These are phyloP conservation scores for Riparia riparia DNA, from an alignment of 2,113 vertebrate genomes.

Conservation along the genomic window DNA sequence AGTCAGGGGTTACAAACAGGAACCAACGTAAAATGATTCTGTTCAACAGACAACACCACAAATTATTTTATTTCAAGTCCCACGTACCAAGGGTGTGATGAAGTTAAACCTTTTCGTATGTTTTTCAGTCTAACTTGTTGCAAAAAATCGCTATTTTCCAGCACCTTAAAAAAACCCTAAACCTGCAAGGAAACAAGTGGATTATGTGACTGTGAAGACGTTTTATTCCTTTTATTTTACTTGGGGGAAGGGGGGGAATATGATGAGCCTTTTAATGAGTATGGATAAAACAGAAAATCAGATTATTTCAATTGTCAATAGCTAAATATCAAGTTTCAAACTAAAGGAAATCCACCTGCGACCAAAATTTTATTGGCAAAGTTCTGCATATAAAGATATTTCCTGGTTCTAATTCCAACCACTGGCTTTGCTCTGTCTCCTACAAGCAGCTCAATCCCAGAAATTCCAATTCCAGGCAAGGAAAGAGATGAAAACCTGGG, in stretches of 20 bases:
- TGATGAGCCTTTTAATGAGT: neutral
- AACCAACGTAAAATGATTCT: constrained; percentile 12
- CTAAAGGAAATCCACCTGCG: neutral
- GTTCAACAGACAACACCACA: neutral
- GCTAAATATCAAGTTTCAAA: neutral
- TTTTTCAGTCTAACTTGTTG: neutral
- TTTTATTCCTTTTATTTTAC: constrained; percentile 43
- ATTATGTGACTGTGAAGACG: neutral
- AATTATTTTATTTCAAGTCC: constrained; percentile 42
- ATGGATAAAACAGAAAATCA: neutral
- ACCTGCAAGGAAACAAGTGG: neutral
- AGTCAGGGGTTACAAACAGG: neutral
- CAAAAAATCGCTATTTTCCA: neutral
- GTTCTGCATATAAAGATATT: neutral
- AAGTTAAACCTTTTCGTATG: neutral
- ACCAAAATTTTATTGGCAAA: constrained; percentile 14
- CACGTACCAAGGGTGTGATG: neutral
- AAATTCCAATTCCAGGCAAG: neutral
- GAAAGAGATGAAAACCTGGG: neutral
- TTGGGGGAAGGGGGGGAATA: neutral
- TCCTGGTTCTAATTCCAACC: neutral
- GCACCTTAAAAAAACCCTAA: neutral
- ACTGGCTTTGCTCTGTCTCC: neutral
- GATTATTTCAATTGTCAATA: neutral
- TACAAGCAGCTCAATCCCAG: neutral